phyloP scores from a whole-genome alignment of 1,140 invertebrate genomes.

The Steinernema feltiae region DNA sequence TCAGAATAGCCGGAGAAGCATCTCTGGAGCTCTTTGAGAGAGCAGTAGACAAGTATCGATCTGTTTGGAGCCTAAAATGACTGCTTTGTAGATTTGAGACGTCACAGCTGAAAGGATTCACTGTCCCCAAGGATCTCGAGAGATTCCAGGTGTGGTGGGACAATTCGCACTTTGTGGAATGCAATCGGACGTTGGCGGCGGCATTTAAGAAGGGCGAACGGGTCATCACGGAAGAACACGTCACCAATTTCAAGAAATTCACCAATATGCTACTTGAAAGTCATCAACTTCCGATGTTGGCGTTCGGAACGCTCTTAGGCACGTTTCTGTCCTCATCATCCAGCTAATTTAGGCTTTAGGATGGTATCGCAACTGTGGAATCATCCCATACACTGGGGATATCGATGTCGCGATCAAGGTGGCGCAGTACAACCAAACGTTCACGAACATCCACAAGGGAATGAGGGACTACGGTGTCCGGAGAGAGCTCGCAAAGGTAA shows the following conservation, averaged over 20 bases:
- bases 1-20: neutral
- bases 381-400: constrained; percentile 10
- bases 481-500: neutral
- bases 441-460: constrained; percentile 15
- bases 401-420: constrained; percentile 19
- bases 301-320: neutral
- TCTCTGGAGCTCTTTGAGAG: neutral
- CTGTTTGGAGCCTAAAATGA: neutral
- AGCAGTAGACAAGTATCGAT: neutral
- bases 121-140: neutral
- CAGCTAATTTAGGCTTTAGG: too few relatives aligned
- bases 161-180: neutral
- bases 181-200: neutral
- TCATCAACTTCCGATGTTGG: neutral
- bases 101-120: neutral
- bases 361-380: constrained; percentile 13
- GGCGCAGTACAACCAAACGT: constrained; percentile 22
- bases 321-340: too few relatives aligned
- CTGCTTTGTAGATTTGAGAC: neutral
- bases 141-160: neutral
- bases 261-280: neutral
- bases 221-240: neutral
- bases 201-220: neutral
- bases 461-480: neutral
- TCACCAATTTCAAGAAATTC: neutral